Conservation (phyloP, 2,888 invertebrate species). For the Apocheima hispidaria region DNA sequence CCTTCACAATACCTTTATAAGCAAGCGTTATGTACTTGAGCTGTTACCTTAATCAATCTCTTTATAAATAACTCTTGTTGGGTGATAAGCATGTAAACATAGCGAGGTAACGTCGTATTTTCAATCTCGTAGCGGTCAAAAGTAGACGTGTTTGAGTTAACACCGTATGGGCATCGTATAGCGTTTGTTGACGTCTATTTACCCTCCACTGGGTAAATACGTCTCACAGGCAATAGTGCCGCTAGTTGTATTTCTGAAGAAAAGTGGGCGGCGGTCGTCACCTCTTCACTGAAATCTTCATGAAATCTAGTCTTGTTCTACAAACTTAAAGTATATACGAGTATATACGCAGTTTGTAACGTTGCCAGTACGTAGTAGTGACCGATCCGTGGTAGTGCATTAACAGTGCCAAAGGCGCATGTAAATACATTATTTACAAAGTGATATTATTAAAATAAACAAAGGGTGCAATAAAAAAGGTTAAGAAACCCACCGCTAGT, state of each 20-base stretch:
- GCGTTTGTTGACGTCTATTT: conserved; percentile 31
- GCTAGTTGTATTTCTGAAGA: conserved; percentile 14
- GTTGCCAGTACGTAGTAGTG: conserved; percentile 5
- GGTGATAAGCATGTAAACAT: conserved; percentile 37
- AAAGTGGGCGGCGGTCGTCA: conserved; percentile 14
- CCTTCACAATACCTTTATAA: conserved; percentile 43
- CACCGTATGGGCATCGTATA: conserved; percentile 26
- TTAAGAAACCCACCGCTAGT: conserved; percentile 20
- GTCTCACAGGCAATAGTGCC: conserved; percentile 27
- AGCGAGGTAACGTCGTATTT: conserved; percentile 32
- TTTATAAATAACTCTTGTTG: conserved; percentile 37
- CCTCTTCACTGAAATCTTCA: not conserved
- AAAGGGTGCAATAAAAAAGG: conserved; percentile 22
- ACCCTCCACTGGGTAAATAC: conserved; percentile 25
- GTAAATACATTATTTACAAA: conserved; percentile 16
- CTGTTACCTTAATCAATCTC: conserved; percentile 36
- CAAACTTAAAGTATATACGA: not conserved
- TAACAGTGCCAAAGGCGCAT: conserved; percentile 5
- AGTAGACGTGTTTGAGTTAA: conserved; percentile 29
- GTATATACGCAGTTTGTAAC: not conserved
- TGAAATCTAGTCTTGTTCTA: not conserved
- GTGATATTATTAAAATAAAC: conserved; percentile 27
- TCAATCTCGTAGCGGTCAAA: conserved; percentile 37
- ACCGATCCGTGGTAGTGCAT: not conserved
- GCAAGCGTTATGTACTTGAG: conserved; percentile 36